Evolutionary conservation across 2,113 vertebrate species (phyloP), one percentile per base, ranked within the genome.

Genomic region (Embiotoca jacksoni): DNA sequence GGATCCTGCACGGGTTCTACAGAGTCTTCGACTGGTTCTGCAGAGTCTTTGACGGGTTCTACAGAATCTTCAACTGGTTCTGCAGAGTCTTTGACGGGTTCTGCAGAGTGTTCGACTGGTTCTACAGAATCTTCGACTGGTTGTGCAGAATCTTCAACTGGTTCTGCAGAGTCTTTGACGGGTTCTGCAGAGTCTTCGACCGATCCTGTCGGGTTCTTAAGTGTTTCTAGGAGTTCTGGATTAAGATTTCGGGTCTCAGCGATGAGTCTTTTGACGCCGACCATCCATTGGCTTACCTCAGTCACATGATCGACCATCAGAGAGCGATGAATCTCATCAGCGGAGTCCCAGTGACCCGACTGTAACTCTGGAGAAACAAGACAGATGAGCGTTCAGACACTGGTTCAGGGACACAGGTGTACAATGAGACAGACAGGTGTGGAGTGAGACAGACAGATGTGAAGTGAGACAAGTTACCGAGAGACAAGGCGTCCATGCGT

Each of bases 201-300:
- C 6, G 30, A 72, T 36, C 3, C 46, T 44, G 54, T 39, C 3
- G 47, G 62, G 13, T 72, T 67, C n/a, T 35, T 10, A 47, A 53
- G 61, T 0, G 13, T 54, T 23, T 83, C 59, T 0, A 67, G 62
- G 14, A 85, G 86, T 0, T 65, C 81, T 6, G 91, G 74, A 50
- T 90, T 94, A 31, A 97, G 89, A 61, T 82, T 95, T 65, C 94
- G 95, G 0, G 88, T 94, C 92, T 99, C 97, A 0, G 97, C 97
- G 44, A 99, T 99, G 63, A 99, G 95, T 54, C 96, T 95, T 75
- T 99, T 99, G 32, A 99, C 92, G 0, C 97, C 97, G 5, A 98
- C 98, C 97, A 99, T 96, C 97, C 98, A 99, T 82, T 97, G 97
- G 90, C 96, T 97, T 87, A 99, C 97, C 87, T 99, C 97, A 0